Base-by-base conservation (phyloP, 2,797 vertebrate genomes). In the Sparus aurata region DNA sequence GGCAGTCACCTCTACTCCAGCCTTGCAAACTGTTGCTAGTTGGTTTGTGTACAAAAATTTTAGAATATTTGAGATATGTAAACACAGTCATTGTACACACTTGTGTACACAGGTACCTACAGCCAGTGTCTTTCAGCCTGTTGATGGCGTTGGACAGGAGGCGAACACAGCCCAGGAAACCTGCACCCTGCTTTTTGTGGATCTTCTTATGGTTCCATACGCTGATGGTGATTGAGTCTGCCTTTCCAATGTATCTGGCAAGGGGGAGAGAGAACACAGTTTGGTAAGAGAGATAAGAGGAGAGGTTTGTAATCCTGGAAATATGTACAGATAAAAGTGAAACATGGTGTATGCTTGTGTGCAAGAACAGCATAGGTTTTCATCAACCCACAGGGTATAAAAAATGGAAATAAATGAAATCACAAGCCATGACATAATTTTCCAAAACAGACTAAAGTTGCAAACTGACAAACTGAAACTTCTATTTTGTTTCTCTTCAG, bases 161-260 rank as follows among this genome's bases (percentile, higher is more conserved):
- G 52, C 97, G 96, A 59, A 99, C 97, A 79, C 98, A 99, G 85
- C 98, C 98, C 77, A 99, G 95, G 92, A 99, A 99, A 30, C 98
- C 98, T 23, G 98, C 98, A 12, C 98, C 98, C 91, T 99, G 98
- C 89, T 99, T 99, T 95, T 99, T 99, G 93, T 99, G 98, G 84
- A 99, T 98, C 94, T 99, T 99, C 95, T 99, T 99, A 93, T 99
- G 97, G 93, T 99, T 99, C 98, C 98, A 99, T 45, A 99, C 97
- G 0, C 98, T 99, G 95, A 99, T 99, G 0, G 98, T 99, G 92
- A 99, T 98, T n/a, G 98, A 99, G 93, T 99, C 98, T 0, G 97
- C 96, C 87, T 99, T 99, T 82, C 98, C 98, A 69, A 99, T 98
- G 67, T 99, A 99, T 73, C 95, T 96, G 68, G 67, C 2, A 47